Evolutionary conservation across 2,113 vertebrate species (phyloP).

Genomic region (Anser cygnoides): DNA sequence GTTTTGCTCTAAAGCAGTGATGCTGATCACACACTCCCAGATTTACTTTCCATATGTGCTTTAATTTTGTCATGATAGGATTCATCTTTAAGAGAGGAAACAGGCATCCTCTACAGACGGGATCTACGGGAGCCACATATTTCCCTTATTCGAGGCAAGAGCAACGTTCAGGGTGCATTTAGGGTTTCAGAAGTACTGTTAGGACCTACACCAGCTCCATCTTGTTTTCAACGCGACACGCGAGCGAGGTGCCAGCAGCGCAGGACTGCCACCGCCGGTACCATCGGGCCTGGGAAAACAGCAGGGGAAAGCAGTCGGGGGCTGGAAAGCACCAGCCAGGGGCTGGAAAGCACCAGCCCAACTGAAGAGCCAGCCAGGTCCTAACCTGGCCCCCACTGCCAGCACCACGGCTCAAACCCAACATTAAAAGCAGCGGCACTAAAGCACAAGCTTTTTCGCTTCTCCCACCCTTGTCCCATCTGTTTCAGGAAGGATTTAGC

Average conservation of each 20-base stretch:
- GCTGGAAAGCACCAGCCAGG: no score
- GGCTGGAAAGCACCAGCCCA: no score
- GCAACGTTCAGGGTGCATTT: background rate
- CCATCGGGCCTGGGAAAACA: background rate
- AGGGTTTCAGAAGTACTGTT: background rate
- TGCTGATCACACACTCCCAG: rapidly evolving
- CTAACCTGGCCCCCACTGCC: background rate
- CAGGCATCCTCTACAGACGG: background rate
- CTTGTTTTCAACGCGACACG: background rate
- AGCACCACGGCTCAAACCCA: background rate
- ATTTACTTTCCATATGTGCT: background rate
- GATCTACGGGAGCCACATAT: rapidly evolving
- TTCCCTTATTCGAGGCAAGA: background rate
- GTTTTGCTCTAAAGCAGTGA: background rate
- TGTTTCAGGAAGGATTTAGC: background rate
- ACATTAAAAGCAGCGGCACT: background rate
- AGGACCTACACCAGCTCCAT: background rate
- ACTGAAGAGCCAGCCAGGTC: background rate
- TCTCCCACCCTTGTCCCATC: background rate
- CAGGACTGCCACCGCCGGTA: background rate
- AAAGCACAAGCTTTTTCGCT: background rate
- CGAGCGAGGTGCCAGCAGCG: rapidly evolving
- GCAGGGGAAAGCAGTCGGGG: background rate
- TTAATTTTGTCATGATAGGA: background rate
- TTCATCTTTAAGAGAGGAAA: background rate